Percentiles rank a stretch among this genome's conserved stretches.
Conservation (phyloP, 1,140 invertebrate genomes). For the Meloidogyne chitwoodi region DNA sequence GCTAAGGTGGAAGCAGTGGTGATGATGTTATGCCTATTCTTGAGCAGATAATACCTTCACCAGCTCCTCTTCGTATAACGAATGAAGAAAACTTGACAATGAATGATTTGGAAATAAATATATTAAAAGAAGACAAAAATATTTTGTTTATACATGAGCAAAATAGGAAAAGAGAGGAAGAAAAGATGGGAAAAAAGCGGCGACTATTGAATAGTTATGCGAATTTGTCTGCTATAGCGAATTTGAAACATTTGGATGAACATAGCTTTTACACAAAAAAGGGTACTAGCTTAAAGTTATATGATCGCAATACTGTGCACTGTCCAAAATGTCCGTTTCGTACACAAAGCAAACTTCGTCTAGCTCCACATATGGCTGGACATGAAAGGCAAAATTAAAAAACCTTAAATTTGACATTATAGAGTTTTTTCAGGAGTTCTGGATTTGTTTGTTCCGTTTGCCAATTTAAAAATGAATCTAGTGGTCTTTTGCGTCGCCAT, state of each 20-base stretch:
- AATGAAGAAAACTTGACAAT: not conserved
- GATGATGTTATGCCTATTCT: slow-evolving; percentile 13
- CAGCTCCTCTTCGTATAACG: not conserved
- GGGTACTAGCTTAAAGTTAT: not conserved
- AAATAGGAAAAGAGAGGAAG: not conserved
- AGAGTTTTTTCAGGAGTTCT: not conserved
- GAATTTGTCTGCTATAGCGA: not conserved
- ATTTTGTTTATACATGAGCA: not conserved
- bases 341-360: slow-evolving; percentile 26
- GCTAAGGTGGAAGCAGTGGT: not conserved
- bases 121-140: not conserved
- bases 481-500: slow-evolving; percentile 27
- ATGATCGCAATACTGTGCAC: slow-evolving; percentile 26
- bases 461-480: slow-evolving; percentile 33
- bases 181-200: slow-evolving; percentile 3
- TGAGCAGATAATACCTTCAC: slow-evolving; percentile 2
- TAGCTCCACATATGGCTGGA: slow-evolving; percentile 31
- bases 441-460: slow-evolving; percentile 35
- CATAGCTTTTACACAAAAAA: not conserved
- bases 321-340: slow-evolving; percentile 36
- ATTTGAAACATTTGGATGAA: not conserved
- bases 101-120: not conserved
- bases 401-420: not conserved
- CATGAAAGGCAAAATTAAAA: slow-evolving; percentile 12
- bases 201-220: not conserved